Conservation (phyloP, 1,140 invertebrate species). For the Drosophila virilis region DNA sequence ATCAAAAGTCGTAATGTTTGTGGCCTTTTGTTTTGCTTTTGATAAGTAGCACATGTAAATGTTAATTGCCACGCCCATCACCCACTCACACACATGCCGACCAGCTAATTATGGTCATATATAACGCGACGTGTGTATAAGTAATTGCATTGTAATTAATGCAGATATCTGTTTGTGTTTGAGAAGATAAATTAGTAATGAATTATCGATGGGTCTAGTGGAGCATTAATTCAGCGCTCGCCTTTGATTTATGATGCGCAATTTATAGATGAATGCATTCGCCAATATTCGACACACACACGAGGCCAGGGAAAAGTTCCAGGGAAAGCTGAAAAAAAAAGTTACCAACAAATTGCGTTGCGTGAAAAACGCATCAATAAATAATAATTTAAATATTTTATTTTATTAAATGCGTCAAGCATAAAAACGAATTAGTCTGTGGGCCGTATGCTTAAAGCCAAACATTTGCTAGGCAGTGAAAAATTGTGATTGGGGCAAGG, state of each 20-base stretch:
- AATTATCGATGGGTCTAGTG: slow-evolving; percentile 77
- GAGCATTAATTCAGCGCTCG: slow-evolving; percentile 78
- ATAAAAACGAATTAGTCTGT: slow-evolving; percentile 73
- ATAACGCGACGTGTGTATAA: slow-evolving; percentile 46
- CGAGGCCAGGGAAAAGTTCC: slow-evolving; percentile 22
- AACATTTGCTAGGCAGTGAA: slow-evolving; percentile 45
- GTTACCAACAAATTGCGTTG: slow-evolving; percentile 47
- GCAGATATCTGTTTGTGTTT: slow-evolving; percentile 50
- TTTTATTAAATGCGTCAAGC: slow-evolving; percentile 28
- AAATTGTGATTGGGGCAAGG: not conserved
- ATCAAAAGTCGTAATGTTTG: slow-evolving; percentile 22
- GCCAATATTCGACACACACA: slow-evolving; percentile 54
- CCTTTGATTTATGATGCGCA: slow-evolving; percentile 70
- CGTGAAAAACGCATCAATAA: slow-evolving; percentile 65
- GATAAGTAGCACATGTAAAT: slow-evolving; percentile 61
- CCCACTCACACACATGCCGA: slow-evolving; percentile 2
- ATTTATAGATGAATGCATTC: slow-evolving; percentile 69
- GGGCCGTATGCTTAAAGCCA: slow-evolving; percentile 56
- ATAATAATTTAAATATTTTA: slow-evolving; percentile 79
- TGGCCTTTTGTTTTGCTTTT: slow-evolving; percentile 34
- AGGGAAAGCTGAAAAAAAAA: slow-evolving; percentile 3
- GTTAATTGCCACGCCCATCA: slow-evolving; percentile 48
- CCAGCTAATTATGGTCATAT: slow-evolving; percentile 65
- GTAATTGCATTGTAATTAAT: slow-evolving; percentile 82
- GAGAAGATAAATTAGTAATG: slow-evolving; percentile 79